Evolutionary conservation across 2,888 invertebrate species (phyloP), one percentile per base, ranked within the genome.

Genomic region (Phalangium opilio): DNA sequence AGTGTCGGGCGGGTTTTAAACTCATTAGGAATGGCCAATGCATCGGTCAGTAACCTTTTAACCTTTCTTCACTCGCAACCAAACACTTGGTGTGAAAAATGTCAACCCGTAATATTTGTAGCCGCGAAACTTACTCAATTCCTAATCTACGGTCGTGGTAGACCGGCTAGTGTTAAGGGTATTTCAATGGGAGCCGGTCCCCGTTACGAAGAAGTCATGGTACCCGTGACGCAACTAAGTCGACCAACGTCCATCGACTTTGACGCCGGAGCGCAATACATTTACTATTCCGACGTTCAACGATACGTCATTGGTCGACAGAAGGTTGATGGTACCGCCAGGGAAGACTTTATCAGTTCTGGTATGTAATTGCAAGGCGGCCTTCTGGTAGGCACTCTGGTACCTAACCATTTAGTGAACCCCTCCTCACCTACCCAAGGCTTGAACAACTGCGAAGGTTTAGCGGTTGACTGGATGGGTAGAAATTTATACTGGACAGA

Each of bases 401-500:
- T 27, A 27, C 8, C 27, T 27, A 27, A 7, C 20, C 14, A 11
- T n/a, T 14, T n/a, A n/a, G n/a, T n/a, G n/a, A n/a, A n/a, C n/a
- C n/a, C n/a, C n/a, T n/a, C n/a, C n/a, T n/a, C n/a, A n/a, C n/a
- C n/a, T n/a, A n/a, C n/a, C n/a, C n/a, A n/a, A 61, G 60, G 59
- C 47, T 70, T 77, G 1, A 73, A 74, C 57, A 74, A 75, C 62
- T 77, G 78, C 59, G 79, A 81, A 59, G 81, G 82, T 3, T 64
- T 89, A 53, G 84, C 85, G 34, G 75, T 84, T 48, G 89, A 90
- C 67, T 85, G 83, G 83, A 74, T 84, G 62, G 79, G 79, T 49
- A 66, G 73, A 49, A 84, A 86, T 68, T 64, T 90, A 48, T 90
- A 83, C 69, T 87, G 85, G 83, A 81, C 82, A 44, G 83, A 82